Conservation (phyloP, 37 sponge, comb jelly and placozoan genomes). For the Diacarnus erythraeanus region DNA sequence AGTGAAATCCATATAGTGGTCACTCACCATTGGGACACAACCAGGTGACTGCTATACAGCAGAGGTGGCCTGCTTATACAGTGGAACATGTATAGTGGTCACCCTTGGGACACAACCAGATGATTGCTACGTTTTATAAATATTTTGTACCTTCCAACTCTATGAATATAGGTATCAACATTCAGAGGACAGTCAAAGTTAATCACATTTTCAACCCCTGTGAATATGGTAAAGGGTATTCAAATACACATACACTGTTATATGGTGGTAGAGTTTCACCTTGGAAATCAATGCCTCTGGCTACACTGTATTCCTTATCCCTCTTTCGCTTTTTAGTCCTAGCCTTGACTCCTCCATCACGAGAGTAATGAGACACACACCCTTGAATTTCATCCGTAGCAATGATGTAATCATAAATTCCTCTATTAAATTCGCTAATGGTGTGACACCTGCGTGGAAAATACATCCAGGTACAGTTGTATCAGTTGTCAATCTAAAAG, state of each 20-base stretch:
- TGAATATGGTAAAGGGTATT: neutral
- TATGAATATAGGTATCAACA: slow-evolving; percentile 82
- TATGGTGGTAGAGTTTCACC: no score
- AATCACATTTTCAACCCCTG: slow-evolving; percentile 91
- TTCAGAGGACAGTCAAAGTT: slow-evolving; percentile 96
- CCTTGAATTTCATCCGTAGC: slow-evolving; percentile 87
- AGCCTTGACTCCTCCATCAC: neutral
- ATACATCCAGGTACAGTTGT: no score
- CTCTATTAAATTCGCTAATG: slow-evolving; percentile 91
- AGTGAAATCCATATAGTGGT: no score
- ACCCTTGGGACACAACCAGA: no score
- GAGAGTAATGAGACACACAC: neutral
- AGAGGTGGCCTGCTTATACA: no score
- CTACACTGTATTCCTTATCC: slow-evolving; percentile 85
- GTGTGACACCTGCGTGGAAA: slow-evolving; percentile 70
- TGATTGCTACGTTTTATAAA: no score
- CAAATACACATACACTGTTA: neutral
- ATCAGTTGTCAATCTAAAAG: neutral
- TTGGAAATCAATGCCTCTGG: slow-evolving; percentile 97
- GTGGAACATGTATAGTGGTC: no score
- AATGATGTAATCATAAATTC: slow-evolving; percentile 94
- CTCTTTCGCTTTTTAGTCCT: slow-evolving; percentile 49
- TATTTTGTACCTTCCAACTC: slow-evolving; percentile 98
- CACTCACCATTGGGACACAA: no score
- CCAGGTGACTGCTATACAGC: no score